Evolutionary conservation across 2,113 vertebrate genomes (phyloP).

Genomic region (Cyprinodon variegatus): DNA sequence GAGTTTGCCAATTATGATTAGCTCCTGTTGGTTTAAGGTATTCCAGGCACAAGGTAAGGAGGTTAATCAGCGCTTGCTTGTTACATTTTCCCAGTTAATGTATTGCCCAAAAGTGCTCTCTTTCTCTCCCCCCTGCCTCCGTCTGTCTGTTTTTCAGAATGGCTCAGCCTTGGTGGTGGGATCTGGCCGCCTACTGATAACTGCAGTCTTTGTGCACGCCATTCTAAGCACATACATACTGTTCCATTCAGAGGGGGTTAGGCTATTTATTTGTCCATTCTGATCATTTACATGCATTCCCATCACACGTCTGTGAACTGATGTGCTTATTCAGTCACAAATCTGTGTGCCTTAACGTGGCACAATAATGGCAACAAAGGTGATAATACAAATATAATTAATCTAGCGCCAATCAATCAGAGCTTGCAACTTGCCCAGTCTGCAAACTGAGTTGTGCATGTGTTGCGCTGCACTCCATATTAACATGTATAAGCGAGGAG

Average conservation of each 20-base stretch:
- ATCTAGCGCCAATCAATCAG: conserved; percentile 48
- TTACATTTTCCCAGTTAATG: conserved; percentile 71
- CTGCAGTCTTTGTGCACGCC: conserved; percentile 70
- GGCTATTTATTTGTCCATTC: conserved; percentile 70
- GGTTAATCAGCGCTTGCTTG: conserved; percentile 75
- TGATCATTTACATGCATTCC: conserved; percentile 68
- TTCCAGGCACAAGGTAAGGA: conserved; percentile 60
- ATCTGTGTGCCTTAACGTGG: conserved; percentile 26
- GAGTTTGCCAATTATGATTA: conserved; percentile 67
- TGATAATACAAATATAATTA: conserved; percentile 35
- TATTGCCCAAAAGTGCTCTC: conserved; percentile 60
- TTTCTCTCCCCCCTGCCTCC: conserved; percentile 33
- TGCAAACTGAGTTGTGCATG: conserved; percentile 41
- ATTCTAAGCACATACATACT: conserved; percentile 66
- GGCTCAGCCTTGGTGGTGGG: conserved; percentile 69
- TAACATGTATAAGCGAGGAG: conserved; percentile 59
- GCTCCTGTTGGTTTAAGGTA: conserved; percentile 64
- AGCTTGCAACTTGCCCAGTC: conserved; percentile 22
- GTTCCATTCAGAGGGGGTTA: conserved; percentile 65
- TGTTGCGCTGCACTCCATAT: conserved; percentile 24
- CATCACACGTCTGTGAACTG: conserved; percentile 50
- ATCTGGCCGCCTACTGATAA: conserved; percentile 76
- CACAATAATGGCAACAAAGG: conserved; percentile 32
- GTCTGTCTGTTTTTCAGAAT: conserved; percentile 64
- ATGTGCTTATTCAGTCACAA: conserved; percentile 55